Base-by-base conservation (phyloP, 1,140 invertebrate genomes). In the Elymnias hypermnestra region DNA sequence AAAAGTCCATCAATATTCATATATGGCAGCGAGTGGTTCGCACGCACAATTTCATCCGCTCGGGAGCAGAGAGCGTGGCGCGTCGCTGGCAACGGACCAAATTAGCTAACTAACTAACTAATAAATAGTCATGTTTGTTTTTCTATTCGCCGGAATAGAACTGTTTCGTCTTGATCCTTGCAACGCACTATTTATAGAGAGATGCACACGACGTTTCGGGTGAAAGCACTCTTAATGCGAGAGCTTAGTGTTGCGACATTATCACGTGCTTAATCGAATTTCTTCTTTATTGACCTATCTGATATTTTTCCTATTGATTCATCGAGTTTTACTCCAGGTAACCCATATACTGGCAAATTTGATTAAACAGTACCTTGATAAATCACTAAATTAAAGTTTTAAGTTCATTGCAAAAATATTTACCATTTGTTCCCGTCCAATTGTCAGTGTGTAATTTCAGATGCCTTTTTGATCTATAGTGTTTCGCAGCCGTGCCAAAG, bases 91-190 rank as follows among this genome's bases (percentile, higher is more conserved):
- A 68, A 41, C 63, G 63, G 76, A 83, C 78, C 76, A 81, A 84
- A 84, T 84, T 84, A 84, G 72, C 76, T 66, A 76, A 74, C 76
- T 82, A 77, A 76, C 79, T 63, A 72, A 82, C 74, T 82, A 83
- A 84, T 84, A 84, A 84, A 84, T 84, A 81, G 83, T 79, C 69
- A 74, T 84, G 78, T 83, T 84, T 84, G 74, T 84, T 84, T 84
- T 84, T 84, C 81, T 83, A 81, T 77, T 78, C 74, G 59, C 54
- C 58, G 62, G 67, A 77, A 84, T 84, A 82, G 77, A 79, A 74
- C 67, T 72, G 72, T 71, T 63, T 51, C 60, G 61, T 63, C 50
- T 74, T 65, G 68, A 71, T 73, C 71, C 78, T 72, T 73, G 72
- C 72, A 70, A 40, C 59, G 51, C 33, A 45, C 72, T 82, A 84